These are phyloP conservation scores for Channallabes apus DNA, from an alignment of 2,797 vertebrate species.

Conservation along the genomic window DNA sequence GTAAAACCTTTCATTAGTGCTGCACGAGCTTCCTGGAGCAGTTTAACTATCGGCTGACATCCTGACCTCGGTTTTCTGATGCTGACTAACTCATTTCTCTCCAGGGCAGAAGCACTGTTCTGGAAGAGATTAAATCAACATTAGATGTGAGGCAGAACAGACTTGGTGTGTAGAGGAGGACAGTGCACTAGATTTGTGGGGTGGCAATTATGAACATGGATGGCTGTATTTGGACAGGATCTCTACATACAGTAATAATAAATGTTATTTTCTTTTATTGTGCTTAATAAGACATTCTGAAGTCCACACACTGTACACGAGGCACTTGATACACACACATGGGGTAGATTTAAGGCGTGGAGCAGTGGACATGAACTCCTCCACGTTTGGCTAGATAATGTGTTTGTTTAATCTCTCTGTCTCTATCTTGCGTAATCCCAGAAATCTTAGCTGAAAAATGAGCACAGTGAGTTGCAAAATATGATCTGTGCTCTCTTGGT, in stretches of 20 bases:
- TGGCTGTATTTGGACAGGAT: neutral
- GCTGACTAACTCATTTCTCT: conserved; percentile 47
- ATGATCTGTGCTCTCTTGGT: neutral
- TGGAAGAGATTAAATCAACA: conserved; percentile 45
- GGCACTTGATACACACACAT: neutral
- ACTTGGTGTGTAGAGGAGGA: conserved; percentile 12
- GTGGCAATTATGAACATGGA: conserved; percentile 12
- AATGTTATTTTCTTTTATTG: neutral
- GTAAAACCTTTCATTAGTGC: conserved; percentile 60
- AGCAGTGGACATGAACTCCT: neutral
- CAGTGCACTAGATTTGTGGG: conserved; percentile 33
- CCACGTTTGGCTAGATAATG: neutral
- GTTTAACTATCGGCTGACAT: conserved; percentile 56
- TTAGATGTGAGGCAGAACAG: conserved; percentile 32
- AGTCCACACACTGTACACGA: neutral
- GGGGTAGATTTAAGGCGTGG: neutral
- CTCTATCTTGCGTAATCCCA: neutral
- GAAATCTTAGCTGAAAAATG: neutral
- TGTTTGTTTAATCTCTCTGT: neutral
- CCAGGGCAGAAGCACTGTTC: conserved; percentile 21
- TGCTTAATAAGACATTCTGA: neutral
- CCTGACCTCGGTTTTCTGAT: conserved; percentile 48
- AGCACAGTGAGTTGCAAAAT: neutral
- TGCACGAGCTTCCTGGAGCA: conserved; percentile 46
- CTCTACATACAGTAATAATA: neutral